phyloP scores from a whole-genome alignment of 2,888 invertebrate species.

The Hydraecia micacea region DNA sequence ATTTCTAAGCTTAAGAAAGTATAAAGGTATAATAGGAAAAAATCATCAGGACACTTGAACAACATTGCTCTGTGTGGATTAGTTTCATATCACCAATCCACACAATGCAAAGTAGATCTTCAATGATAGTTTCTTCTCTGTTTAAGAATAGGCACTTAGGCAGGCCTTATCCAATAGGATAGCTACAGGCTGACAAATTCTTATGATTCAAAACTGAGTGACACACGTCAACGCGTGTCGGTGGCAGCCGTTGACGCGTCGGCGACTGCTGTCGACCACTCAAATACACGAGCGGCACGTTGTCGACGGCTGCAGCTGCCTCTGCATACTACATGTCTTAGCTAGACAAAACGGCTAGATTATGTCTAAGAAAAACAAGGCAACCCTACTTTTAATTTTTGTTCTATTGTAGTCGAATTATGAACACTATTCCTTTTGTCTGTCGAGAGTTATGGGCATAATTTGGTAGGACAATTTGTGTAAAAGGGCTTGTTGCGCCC shows the following conservation, averaged over 20 bases:
- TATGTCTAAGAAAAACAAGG: slow-evolving; percentile 6
- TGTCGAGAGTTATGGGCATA: slow-evolving; percentile 49
- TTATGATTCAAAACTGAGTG: not conserved
- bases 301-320: too few relatives aligned
- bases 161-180: not conserved
- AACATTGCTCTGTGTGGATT: not conserved
- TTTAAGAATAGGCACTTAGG: too few relatives aligned
- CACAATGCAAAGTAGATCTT: not conserved
- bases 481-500: slow-evolving; percentile 43
- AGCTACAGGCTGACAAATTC: not conserved
- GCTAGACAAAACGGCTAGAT: not conserved
- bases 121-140: not conserved
- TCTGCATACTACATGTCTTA: too few relatives aligned
- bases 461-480: slow-evolving; percentile 53
- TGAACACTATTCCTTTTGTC: slow-evolving; percentile 53
- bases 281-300: too few relatives aligned
- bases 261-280: too few relatives aligned
- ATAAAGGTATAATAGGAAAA: too few relatives aligned
- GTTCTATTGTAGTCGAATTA: slow-evolving; percentile 57
- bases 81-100: not conserved
- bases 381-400: slow-evolving; percentile 47
- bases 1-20: not conserved
- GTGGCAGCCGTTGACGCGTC: too few relatives aligned
- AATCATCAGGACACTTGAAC: not conserved
- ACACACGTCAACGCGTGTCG: too few relatives aligned